Base-by-base conservation (phyloP, 2,113 vertebrate genomes). In the Nothocercus nigrocapillus region DNA sequence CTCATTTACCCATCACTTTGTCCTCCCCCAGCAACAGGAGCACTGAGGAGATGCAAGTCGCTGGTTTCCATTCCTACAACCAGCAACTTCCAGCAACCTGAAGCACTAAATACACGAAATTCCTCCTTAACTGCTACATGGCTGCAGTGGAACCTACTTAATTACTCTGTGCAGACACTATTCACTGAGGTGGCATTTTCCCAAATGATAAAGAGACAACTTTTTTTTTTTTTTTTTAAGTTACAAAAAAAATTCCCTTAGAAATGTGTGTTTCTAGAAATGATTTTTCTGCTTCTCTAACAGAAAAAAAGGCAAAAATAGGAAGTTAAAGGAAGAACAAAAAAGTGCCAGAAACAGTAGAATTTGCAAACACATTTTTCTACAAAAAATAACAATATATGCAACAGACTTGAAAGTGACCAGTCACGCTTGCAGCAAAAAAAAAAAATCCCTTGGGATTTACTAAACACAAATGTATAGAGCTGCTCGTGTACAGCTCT, bases 121-220 rank as follows among this genome's bases (percentile, higher is more conserved):
- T 19, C 7, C 16, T 51, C 15, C 67, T 49, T 2, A 1, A 9
- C 13, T 11, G 7, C 70, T 42, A 32, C 34, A 11, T 0, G 0
- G 22, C n/a, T 30, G 32, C 47, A 21, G 19, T 5, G 27, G 32
- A 42, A 66, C 14, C 28, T 4, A 34, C 5, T 28, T 4, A 12
- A 42, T 10, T 70, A 11, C 36, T 82, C 72, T 58, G 59, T 44
- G 79, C 21, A 18, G 13, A 22, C 56, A 58, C 5, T 17, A 42
- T 6, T 58, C 20, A 16, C 62, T 17, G 3, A 51, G 18, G 59
- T 18, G 2, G 2, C 3, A 9, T 44, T 59, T 56, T 14, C 13
- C 34, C 11, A 2, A 1, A 8, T 7, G 10, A 38, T 20, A 47
- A 85, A 59, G 3, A 9, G 24, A 32, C 4, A 51, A 17, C 5